phyloP scores from a whole-genome alignment of 2,113 vertebrate species.

The Aegypius monachus region DNA sequence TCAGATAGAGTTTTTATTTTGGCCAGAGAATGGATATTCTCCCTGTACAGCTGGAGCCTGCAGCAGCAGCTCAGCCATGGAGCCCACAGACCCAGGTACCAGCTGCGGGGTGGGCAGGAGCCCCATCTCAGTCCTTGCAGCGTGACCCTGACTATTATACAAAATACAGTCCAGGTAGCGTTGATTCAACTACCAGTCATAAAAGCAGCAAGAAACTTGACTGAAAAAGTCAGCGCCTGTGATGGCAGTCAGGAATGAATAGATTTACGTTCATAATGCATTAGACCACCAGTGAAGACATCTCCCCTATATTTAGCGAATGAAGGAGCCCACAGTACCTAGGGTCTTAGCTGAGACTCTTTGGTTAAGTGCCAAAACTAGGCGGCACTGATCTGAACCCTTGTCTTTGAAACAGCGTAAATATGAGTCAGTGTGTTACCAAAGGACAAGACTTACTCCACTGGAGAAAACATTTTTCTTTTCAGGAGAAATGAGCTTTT shows the following conservation, averaged over 20 bases:
- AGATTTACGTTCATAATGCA: not conserved
- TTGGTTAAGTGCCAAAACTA: not conserved
- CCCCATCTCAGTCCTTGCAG: not conserved
- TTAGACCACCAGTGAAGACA: not conserved
- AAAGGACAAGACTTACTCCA: not conserved
- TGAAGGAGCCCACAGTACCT: not conserved
- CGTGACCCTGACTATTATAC: rapidly evolving
- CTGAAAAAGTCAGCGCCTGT: not conserved
- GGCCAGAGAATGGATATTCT: not conserved
- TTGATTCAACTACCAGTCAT: not conserved
- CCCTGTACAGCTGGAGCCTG: not conserved
- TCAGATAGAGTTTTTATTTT: not conserved
- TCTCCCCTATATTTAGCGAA: not conserved
- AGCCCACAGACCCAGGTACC: not conserved
- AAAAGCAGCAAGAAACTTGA: not conserved
- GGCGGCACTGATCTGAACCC: not conserved
- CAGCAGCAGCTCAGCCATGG: not conserved
- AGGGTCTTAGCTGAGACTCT: not conserved
- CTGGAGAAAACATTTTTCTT: not conserved
- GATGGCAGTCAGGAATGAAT: not conserved
- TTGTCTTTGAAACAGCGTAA: not conserved
- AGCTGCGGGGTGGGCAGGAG: not conserved
- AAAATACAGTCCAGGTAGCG: not conserved
- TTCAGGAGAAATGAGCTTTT: not conserved
- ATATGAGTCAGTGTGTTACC: not conserved